These are phyloP conservation scores for Drosophila mimetica DNA, from an alignment of 2,888 invertebrate genomes.

Conservation along the genomic window DNA sequence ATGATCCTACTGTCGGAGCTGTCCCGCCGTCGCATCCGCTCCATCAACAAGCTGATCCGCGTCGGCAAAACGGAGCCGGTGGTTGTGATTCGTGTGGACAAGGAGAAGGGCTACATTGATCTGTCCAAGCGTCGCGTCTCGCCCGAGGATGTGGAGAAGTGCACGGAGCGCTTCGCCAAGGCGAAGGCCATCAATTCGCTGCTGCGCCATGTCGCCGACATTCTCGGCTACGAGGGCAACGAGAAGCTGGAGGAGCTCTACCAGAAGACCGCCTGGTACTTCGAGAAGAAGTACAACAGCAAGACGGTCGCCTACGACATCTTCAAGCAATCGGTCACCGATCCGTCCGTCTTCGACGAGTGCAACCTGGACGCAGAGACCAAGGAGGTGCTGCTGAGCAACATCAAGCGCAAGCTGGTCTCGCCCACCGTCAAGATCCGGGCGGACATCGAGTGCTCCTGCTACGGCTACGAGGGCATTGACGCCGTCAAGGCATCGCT, in stretches of 20 bases:
- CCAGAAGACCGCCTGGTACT: conserved; percentile 98
- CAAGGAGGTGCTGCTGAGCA: conserved; percentile 95
- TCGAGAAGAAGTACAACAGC: conserved; percentile 98
- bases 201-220: conserved; percentile 97
- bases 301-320: conserved; percentile 98
- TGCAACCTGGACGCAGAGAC: conserved; percentile 97
- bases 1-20: conserved; percentile 99
- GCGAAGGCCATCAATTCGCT: conserved; percentile 99
- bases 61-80: conserved; percentile 99
- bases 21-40: conserved; percentile 98
- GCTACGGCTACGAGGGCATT: conserved; percentile 98
- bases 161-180: conserved; percentile 99
- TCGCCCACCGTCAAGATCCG: conserved; percentile 98
- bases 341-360: conserved; percentile 97
- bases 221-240: conserved; percentile 95
- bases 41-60: conserved; percentile 99
- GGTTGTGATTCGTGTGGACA: conserved; percentile 99
- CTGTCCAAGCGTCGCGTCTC: conserved; percentile 99
- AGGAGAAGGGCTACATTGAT: conserved; percentile 99
- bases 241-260: conserved; percentile 98
- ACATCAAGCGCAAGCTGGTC: conserved; percentile 97
- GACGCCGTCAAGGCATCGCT: conserved; percentile 98
- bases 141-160: conserved; percentile 98
- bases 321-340: conserved; percentile 98
- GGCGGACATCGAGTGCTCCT: conserved; percentile 96